Percentiles rank a stretch among this genome's conserved stretches.
These are phyloP conservation scores for Pangasius djambal DNA, from an alignment of 2,797 vertebrate species.

Conservation along the genomic window DNA sequence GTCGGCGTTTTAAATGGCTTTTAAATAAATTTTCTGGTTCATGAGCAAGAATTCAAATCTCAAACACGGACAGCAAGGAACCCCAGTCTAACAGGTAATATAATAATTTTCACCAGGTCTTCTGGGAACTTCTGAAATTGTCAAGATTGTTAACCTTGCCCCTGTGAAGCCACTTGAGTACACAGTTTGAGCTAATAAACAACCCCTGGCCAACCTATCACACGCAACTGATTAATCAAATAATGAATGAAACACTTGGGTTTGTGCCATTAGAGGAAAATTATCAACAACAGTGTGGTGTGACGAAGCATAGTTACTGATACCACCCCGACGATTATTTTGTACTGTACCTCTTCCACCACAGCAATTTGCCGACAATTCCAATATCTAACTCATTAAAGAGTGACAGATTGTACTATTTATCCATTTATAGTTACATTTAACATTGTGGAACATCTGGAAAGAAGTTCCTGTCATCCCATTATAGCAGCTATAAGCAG, in stretches of 20 bases:
- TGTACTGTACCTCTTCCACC: too few relatives aligned
- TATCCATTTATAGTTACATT: too few relatives aligned
- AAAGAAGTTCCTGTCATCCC: neutral
- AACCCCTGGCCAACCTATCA: neutral
- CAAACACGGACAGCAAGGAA: neutral
- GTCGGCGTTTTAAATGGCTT: neutral
- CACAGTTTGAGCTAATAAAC: neutral
- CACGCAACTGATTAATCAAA: neutral
- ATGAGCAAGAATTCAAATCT: neutral
- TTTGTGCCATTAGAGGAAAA: too few relatives aligned
- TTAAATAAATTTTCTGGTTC: neutral
- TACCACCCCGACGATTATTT: too few relatives aligned
- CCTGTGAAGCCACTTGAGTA: neutral
- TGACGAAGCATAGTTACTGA: too few relatives aligned
- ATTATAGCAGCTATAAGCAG: neutral
- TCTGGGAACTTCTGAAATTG: neutral
- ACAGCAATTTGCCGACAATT: neutral
- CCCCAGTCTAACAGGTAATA: neutral
- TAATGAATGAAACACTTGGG: neutral
- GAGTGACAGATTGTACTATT: too few relatives aligned
- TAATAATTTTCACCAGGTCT: neutral
- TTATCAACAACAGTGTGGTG: too few relatives aligned
- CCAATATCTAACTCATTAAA: too few relatives aligned
- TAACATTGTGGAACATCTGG: too few relatives aligned
- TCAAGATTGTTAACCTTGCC: neutral